Percentiles rank a stretch among this genome's conserved stretches.
Conservation (phyloP, 2,888 invertebrate species). For the Thereva unica region DNA sequence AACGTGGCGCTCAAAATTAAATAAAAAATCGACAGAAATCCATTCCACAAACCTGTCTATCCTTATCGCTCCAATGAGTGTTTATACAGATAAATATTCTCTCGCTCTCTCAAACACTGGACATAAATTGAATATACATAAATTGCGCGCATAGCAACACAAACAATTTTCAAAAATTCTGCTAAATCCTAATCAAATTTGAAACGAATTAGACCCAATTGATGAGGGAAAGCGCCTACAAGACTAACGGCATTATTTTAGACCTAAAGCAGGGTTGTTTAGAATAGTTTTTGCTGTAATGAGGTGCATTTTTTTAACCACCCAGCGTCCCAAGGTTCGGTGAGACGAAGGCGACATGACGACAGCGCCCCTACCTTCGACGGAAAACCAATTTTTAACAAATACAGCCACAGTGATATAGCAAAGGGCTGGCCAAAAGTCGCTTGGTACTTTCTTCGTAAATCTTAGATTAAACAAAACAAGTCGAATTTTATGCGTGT, state of each 20-base stretch:
- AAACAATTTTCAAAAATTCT: slow-evolving; percentile 28
- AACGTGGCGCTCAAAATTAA: slow-evolving; percentile 6
- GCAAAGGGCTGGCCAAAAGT: slow-evolving; percentile 16
- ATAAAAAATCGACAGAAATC: slow-evolving; percentile 19
- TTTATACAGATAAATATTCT: background rate
- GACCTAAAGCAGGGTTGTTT: too few species aligned
- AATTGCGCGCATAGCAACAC: slow-evolving; percentile 28
- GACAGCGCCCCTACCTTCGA: too few species aligned
- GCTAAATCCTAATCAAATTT: slow-evolving; percentile 16
- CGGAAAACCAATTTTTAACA: too few species aligned
- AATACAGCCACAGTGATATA: background rate
- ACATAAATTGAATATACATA: slow-evolving; percentile 29
- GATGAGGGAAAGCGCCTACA: slow-evolving; percentile 7
- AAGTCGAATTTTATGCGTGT: too few species aligned
- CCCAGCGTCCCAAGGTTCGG: too few species aligned
- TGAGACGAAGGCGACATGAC: too few species aligned
- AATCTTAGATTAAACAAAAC: too few species aligned
- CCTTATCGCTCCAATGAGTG: background rate
- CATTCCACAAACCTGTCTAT: background rate
- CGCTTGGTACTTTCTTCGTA: too few species aligned
- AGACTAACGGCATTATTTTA: background rate
- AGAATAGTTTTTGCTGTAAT: too few species aligned
- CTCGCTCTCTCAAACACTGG: slow-evolving; percentile 9
- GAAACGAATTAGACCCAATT: slow-evolving; percentile 15
- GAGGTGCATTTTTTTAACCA: too few species aligned